A percentile compares a stretch with the other conserved stretches of the same genome.
Conservation (phyloP, 2,113 vertebrate species). For the Thalassoma bifasciatum region DNA sequence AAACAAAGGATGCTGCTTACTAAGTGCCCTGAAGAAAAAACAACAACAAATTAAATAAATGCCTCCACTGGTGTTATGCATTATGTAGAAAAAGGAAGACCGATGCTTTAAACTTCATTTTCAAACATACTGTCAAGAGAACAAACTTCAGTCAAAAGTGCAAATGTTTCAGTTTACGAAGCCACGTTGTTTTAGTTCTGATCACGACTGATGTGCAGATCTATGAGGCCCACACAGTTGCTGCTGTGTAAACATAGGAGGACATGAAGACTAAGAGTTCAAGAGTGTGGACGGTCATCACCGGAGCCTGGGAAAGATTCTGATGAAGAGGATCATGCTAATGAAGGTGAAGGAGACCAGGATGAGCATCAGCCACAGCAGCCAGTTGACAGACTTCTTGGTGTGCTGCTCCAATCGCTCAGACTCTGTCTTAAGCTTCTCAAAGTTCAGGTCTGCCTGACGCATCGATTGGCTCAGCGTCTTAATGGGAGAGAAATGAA, state of each 20-base stretch:
- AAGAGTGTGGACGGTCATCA: constrained; percentile 74
- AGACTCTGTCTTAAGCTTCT: constrained; percentile 95
- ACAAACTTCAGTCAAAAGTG: constrained; percentile 35
- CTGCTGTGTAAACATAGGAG: constrained; percentile 27
- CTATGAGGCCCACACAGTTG: constrained; percentile 11
- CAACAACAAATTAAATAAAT: not conserved
- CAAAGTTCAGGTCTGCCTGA: constrained; percentile 95
- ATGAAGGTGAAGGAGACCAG: constrained; percentile 96
- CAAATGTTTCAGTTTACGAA: constrained; percentile 24
- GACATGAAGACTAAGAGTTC: constrained; percentile 38
- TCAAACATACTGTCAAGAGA: not conserved
- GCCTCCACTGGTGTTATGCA: not conserved
- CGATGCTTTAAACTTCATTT: constrained; percentile 21
- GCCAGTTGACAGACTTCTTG: constrained; percentile 98
- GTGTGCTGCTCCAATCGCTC: constrained; percentile 95
- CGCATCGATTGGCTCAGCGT: constrained; percentile 92
- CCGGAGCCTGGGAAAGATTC: constrained; percentile 93
- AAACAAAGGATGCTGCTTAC: constrained; percentile 1
- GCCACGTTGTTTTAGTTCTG: constrained; percentile 15
- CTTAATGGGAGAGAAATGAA: constrained; percentile 72
- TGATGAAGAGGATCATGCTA: constrained; percentile 98
- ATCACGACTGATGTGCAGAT: constrained; percentile 19
- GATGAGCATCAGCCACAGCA: constrained; percentile 96
- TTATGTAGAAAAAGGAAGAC: constrained; percentile 21
- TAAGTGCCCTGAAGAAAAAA: not conserved